Evolutionary conservation across 1,140 invertebrate genomes (phyloP).

Genomic region (Zaprionus davidi): DNA sequence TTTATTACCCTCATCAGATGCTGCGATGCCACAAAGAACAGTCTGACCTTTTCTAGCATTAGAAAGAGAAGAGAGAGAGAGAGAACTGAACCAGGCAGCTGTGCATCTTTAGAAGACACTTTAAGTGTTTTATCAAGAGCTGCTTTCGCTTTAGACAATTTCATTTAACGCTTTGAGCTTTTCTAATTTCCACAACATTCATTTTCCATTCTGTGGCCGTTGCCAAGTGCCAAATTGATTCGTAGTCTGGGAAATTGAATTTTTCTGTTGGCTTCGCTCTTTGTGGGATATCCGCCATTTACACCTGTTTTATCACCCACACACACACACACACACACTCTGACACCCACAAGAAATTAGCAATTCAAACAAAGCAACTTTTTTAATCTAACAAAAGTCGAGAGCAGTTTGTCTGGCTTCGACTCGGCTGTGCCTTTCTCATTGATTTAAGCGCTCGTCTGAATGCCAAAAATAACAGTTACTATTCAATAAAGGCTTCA

Average conservation of each 20-base stretch:
- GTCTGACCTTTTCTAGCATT: constrained; percentile 59
- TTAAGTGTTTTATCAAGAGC: not conserved
- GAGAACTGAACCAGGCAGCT: not conserved
- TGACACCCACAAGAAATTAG: constrained; percentile 31
- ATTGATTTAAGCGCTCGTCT: constrained; percentile 2
- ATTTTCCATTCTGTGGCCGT: constrained; percentile 18
- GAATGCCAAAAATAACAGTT: constrained; percentile 12
- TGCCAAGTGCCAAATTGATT: constrained; percentile 69
- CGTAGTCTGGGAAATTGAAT: constrained; percentile 67
- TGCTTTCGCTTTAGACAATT: constrained; percentile 12
- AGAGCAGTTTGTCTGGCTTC: constrained; percentile 25
- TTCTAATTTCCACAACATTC: constrained; percentile 6
- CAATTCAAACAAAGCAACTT: constrained; percentile 53
- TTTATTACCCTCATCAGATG: constrained; percentile 66
- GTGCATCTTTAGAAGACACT: not conserved
- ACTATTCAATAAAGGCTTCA: constrained; percentile 8
- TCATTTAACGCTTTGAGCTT: constrained; percentile 6
- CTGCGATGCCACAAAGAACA: constrained; percentile 22
- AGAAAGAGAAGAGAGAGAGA: not conserved
- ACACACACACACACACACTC: not conserved
- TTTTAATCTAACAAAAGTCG: constrained; percentile 46
- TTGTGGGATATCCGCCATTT: constrained; percentile 23
- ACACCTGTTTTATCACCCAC: constrained; percentile 15
- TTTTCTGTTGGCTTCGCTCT: constrained; percentile 36
- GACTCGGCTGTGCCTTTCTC: not conserved